Conservation (phyloP, 2,797 vertebrate genomes). For the Harpagifer antarcticus region DNA sequence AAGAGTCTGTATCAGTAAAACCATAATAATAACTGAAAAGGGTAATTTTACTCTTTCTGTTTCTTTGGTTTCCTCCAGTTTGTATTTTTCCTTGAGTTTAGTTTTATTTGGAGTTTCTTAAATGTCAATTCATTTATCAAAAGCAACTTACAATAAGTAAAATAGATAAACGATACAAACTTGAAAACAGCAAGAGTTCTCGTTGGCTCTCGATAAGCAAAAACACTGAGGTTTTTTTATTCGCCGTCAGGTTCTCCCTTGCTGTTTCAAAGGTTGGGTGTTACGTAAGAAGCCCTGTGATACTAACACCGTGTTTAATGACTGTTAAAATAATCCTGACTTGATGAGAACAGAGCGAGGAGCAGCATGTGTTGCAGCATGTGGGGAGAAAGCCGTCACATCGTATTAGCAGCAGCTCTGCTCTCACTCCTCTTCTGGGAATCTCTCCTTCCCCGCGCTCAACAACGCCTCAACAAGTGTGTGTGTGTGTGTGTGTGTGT, state of each 20-base stretch:
- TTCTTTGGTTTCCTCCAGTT: too few relatives aligned
- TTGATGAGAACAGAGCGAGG: background rate
- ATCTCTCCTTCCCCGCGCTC: conserved; percentile 23
- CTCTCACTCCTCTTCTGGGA: conserved; percentile 49
- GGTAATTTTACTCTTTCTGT: too few relatives aligned
- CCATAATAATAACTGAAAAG: too few relatives aligned
- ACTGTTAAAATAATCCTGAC: background rate
- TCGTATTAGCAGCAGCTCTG: conserved; percentile 39
- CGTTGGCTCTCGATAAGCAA: too few relatives aligned
- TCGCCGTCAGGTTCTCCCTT: background rate
- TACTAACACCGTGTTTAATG: background rate
- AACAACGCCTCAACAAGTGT: conserved; percentile 21
- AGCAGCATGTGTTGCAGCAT: conserved; percentile 25
- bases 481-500: too few relatives aligned
- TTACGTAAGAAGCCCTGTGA: background rate
- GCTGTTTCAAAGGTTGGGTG: background rate
- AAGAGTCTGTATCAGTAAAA: background rate
- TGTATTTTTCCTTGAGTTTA: too few relatives aligned
- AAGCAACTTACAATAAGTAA: too few relatives aligned
- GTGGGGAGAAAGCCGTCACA: conserved; percentile 42
- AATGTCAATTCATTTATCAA: background rate
- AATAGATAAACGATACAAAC: too few relatives aligned
- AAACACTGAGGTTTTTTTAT: too few relatives aligned
- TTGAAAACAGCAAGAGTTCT: too few relatives aligned
- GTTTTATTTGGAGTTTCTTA: too few relatives aligned